Evolutionary conservation across 2,797 vertebrate genomes (phyloP), one percentile per base, ranked within the genome.

Genomic region (Pitangus sulphuratus): DNA sequence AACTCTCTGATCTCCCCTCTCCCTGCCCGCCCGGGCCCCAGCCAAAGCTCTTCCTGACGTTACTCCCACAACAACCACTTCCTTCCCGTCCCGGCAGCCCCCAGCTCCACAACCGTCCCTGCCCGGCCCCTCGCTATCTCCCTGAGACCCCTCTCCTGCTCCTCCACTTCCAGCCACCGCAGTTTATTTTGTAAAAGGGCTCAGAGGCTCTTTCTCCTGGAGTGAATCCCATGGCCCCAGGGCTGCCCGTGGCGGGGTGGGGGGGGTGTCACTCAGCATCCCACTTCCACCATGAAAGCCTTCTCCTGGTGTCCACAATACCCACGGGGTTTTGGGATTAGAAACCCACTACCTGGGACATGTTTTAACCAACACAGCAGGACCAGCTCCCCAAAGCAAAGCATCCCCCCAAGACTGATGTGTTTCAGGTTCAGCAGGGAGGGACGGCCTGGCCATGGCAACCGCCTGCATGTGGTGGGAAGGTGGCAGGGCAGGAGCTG

Each of bases 31-130:
- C 44, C 7, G 25, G 95, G 89, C 87, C 93, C 87, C 93, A 89
- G 79, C 57, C 3, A 22, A 75, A 83, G 84, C 76, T 89, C 87
- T 93, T 96, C 96, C 95, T 95, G 94, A 91, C 74, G 87, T 93
- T 96, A 89, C 95, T 96, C 87, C 84, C 90, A 71, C 85, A 89
- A 66, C 70, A 86, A 60, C 92, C 91, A 57, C 90, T 90, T 84
- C 89, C 76, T 76, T 75, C 66, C 74, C 12, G 18, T 79, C 77
- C 72, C 26, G 2, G 42, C 84, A 85, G 53, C 62, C 84, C 42
- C 68, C 3, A 13, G 84, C 89, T 91, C 89, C 15, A 1, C 69
- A 87, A 4, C 80, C 51, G 3, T 47, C 72, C 74, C 54, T 68
- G 58, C 45, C 14, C 5, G 9, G 39, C 77, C 77, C 58, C 80